Base-by-base conservation (phyloP, 2,888 invertebrate genomes). In the Phlogophora meticulosa region DNA sequence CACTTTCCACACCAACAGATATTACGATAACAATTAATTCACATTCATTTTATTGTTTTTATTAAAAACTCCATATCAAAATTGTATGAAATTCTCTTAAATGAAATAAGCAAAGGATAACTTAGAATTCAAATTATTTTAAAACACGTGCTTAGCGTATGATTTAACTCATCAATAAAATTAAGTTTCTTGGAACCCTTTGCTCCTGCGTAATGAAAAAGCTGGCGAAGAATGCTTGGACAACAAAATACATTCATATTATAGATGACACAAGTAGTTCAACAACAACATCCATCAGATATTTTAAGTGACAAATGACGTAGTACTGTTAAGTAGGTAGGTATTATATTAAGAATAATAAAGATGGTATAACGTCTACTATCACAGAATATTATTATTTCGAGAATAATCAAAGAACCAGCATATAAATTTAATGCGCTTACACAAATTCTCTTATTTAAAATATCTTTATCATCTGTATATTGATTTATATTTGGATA, bases 381-480 rank as follows among this genome's bases (percentile, higher is more conserved):
- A 95, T 95, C 95, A 95, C 95, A 95, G 95, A 94, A 93, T 94
- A 92, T 93, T 93, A 91, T 91, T 91, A 93, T 92, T 92, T 93
- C 90, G 84, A 93, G 90, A 91, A 88, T 87, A 85, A 87, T 87
- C 82, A 88, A 87, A 88, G 86, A 88, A 84, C 82, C 86, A 86
- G 86, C 86, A 79, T 89, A 89, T 88, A 85, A 86, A 86, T 85
- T 85, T 83, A 87, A 88, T 87, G 85, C 84, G 83, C 88, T 89
- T 88, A 90, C 82, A 88, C 81, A 85, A 80, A 71, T 68, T 73
- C 63, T 83, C 83, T 86, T 85, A 82, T 83, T 78, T 82, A 84
- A 84, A 78, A 81, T 82, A 84, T 84, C 71, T 79, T 82, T 82
- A 80, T 64, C 65, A 78, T 80, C 72, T 82, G 74, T 76, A 57